These are phyloP conservation scores for Ptycholaimellus sp. DNA, from an alignment of 2,888 invertebrate species.

Conservation along the genomic window DNA sequence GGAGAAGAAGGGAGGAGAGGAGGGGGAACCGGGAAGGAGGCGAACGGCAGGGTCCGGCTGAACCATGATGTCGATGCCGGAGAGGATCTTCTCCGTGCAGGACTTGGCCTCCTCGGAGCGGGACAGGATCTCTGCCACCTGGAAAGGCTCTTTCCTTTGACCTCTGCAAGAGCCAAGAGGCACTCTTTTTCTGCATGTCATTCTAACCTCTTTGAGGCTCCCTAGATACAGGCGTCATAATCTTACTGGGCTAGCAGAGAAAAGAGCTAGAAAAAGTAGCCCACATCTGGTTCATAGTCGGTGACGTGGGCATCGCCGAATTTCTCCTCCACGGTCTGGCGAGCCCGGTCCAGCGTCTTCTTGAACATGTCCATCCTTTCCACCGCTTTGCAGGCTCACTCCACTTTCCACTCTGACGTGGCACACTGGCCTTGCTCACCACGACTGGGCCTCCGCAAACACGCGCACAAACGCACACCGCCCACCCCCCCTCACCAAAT, in stretches of 20 bases:
- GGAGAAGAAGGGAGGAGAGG: too few species aligned
- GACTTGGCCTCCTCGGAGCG: conserved; percentile 4
- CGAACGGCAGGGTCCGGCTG: conserved; percentile 8
- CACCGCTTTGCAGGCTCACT: too few species aligned
- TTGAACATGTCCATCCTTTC: conserved; percentile 8
- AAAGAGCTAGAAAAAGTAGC: too few species aligned
- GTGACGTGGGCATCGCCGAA: conserved; percentile 6
- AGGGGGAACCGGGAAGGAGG: conserved; percentile 5
- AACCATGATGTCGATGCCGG: conserved; percentile 1
- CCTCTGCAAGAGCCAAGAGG: too few species aligned
- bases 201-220: too few species aligned
- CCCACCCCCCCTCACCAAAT: too few species aligned
- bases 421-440: too few species aligned
- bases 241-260: too few species aligned
- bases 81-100: conserved; percentile 3
- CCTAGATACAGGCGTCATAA: conserved; percentile 4
- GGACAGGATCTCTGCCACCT: not conserved
- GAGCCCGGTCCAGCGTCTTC: conserved; percentile 5
- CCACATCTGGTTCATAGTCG: conserved; percentile 6
- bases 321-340: conserved; percentile 6
- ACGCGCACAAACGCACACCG: too few species aligned
- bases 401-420: too few species aligned
- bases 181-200: too few species aligned
- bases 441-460: too few species aligned
- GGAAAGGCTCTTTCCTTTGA: not conserved